Evolutionary conservation across 2,113 vertebrate species (phyloP).

Genomic region (Acanthisitta chloris): DNA sequence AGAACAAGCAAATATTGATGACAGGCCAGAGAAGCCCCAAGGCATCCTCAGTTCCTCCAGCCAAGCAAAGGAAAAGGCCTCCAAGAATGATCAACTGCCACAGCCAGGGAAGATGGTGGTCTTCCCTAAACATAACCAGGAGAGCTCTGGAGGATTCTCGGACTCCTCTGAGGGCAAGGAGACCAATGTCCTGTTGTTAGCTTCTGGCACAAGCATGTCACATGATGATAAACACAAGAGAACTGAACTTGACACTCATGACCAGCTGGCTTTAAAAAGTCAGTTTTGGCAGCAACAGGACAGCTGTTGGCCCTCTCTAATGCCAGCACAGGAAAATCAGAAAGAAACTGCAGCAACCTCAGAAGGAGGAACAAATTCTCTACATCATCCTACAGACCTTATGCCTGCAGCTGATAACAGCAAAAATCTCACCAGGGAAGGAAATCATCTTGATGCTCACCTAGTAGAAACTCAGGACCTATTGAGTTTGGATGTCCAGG

Average conservation of each 20-base stretch:
- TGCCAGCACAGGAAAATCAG: not conserved
- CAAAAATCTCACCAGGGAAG: not conserved
- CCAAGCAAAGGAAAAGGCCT: not conserved
- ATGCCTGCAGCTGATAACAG: not conserved
- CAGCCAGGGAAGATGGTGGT: not conserved
- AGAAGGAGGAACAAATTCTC: not conserved
- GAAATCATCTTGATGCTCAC: not conserved
- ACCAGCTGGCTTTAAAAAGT: not conserved
- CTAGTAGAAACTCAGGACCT: not conserved
- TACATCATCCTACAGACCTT: not conserved
- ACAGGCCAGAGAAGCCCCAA: not conserved
- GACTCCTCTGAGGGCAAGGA: not conserved
- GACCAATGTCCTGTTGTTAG: not conserved
- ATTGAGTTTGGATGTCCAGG: not conserved
- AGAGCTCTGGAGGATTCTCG: not conserved
- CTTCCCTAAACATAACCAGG: not conserved
- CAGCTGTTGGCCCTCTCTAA: not conserved
- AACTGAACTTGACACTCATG: not conserved
- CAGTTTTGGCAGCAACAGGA: not conserved
- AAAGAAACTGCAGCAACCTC: not conserved
- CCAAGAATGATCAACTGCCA: not conserved
- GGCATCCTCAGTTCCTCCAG: not conserved
- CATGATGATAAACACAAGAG: fast-evolving
- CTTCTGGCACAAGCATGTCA: not conserved
- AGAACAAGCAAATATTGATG: not conserved